A percentile compares a stretch with the other conserved stretches of the same genome.
Evolutionary conservation across 2,797 vertebrate species (phyloP).

Genomic region (Acanthornis magna): DNA sequence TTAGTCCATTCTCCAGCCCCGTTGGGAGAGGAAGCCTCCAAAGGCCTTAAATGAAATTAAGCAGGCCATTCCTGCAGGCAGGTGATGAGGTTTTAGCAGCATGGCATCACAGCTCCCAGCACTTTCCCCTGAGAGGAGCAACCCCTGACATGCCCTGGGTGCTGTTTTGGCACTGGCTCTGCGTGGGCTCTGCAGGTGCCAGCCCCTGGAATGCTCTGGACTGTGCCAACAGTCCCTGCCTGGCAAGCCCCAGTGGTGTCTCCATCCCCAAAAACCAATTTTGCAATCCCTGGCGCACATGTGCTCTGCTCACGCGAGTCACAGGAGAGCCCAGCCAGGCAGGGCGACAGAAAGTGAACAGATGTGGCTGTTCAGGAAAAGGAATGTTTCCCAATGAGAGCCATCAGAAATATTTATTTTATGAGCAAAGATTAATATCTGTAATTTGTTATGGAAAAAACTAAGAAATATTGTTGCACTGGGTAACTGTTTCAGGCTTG

Average conservation of each 20-base stretch:
- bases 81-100: background rate
- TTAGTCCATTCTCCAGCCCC: fast-evolving
- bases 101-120: fast-evolving
- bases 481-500: background rate
- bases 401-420: constrained; percentile 45
- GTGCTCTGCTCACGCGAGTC: background rate
- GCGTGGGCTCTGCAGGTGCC: fast-evolving
- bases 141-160: background rate
- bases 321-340: background rate
- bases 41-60: background rate
- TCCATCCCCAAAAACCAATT: fast-evolving
- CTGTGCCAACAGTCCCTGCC: background rate
- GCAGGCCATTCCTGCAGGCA: background rate
- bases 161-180: background rate
- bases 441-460: background rate
- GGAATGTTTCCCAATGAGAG: background rate
- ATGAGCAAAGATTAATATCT: constrained; percentile 14
- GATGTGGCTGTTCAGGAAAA: background rate
- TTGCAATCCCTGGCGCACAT: background rate
- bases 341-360: background rate
- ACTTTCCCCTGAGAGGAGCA: fast-evolving
- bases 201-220: fast-evolving
- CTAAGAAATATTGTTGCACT: background rate
- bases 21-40: background rate
- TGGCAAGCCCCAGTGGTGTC: background rate